These are phyloP conservation scores for Mimachlamys varia DNA, from an alignment of 2,888 invertebrate species.

Conservation along the genomic window DNA sequence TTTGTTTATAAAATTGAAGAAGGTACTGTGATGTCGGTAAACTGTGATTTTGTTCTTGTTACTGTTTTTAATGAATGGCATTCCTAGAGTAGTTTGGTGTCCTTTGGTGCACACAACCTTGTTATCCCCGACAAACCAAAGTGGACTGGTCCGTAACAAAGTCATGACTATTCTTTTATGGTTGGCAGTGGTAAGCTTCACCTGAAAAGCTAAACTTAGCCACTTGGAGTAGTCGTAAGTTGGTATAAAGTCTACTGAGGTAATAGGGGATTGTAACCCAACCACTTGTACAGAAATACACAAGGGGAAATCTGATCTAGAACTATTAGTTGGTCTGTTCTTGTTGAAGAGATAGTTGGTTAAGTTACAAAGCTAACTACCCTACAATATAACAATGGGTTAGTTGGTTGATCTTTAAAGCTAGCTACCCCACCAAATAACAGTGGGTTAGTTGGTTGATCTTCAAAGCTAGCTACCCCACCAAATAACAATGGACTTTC, in stretches of 20 bases:
- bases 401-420: background rate
- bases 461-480: background rate
- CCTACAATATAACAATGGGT: background rate
- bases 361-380: background rate
- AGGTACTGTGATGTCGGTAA: constrained; percentile 34
- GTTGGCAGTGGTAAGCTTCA: background rate
- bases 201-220: background rate
- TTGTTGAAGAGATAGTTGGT: background rate
- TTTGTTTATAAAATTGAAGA: constrained; percentile 25
- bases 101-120: constrained; percentile 1
- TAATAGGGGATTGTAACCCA: no score
- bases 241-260: no score
- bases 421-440: background rate
- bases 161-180: background rate
- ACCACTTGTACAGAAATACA: background rate
- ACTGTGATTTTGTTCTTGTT: constrained; percentile 36
- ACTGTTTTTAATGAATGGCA: constrained; percentile 26
- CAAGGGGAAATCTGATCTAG: background rate
- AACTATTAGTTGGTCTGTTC: background rate
- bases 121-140: background rate
- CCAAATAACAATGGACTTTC: background rate
- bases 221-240: no score
- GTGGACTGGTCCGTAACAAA: background rate
- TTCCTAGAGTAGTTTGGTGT: constrained; percentile 36
- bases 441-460: background rate